Evolutionary conservation across 2,113 vertebrate species (phyloP).

Genomic region (Thinocorus orbignyianus): DNA sequence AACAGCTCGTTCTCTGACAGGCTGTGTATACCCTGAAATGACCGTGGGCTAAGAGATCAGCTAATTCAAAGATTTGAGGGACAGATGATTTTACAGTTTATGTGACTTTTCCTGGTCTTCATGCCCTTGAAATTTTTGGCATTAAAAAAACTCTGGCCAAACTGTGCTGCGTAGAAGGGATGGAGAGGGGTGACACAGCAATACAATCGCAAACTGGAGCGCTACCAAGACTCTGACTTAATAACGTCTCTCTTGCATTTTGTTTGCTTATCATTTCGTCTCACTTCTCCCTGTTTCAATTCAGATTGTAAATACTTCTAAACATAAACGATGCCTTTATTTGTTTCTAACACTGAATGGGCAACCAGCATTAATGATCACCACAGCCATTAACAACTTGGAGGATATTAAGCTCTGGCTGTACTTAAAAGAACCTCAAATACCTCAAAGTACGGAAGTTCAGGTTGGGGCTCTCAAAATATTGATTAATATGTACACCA

Average conservation of each 20-base stretch:
- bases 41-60: not conserved
- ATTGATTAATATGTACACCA: slow-evolving; percentile 22
- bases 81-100: not conserved
- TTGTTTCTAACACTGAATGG: not conserved
- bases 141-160: not conserved
- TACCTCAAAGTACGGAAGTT: not conserved
- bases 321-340: not conserved
- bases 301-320: not conserved
- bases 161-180: not conserved
- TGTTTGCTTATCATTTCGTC: not conserved
- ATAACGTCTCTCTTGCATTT: not conserved
- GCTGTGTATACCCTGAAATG: not conserved
- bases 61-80: not conserved
- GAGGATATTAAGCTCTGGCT: not conserved
- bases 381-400: not conserved
- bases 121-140: not conserved
- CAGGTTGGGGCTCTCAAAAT: not conserved
- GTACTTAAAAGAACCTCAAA: slow-evolving; percentile 19
- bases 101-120: not conserved
- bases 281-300: not conserved
- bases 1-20: not conserved
- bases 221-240: not conserved
- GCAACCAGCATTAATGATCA: slow-evolving; percentile 17
- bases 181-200: not conserved
- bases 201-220: not conserved